Base-by-base conservation (phyloP, 2,797 vertebrate species). In the Mionectes olivaceus region DNA sequence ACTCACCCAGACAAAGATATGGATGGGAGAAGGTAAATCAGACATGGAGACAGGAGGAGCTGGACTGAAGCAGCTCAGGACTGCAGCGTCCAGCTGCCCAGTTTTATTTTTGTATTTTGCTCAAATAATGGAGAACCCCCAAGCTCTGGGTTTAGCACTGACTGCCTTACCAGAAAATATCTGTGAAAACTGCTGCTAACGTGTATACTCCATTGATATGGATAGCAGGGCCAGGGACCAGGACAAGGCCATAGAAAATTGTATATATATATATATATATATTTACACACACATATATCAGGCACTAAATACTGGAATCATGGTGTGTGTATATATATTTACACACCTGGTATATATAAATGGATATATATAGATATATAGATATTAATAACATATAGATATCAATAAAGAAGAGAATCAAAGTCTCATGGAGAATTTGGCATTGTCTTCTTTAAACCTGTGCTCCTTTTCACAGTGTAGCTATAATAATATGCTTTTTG, bases 121-220 rank as follows among this genome's bases (percentile, higher is more conserved):
- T 73, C n/a, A 90, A 69, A 76, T 37, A 7, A 55, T 16, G 33
- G 41, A 57, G 43, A 83, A 24, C 6, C 0, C 10, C 8, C n/a
- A n/a, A 28, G 71, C 43, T 81, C 43, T 5, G 49, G 43, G 10
- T 84, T 57, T 53, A 43, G 73, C 15, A 35, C 24, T 32, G 18
- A n/a, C 18, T 80, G 3, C 21, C 25, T 13, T 13, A 17, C 16
- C 37, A 87, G 50, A 10, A 79, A 53, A 18, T 14, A 25, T 11
- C 47, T 56, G 52, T 74, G 75, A 64, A 85, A 77, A 33, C 28
- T 70, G 18, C 23, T 67, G 35, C 60, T 27, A 37, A 61, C 9
- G 0, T 6, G 11, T 35, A 18, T 14, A 2, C 3, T 55, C n/a
- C 57, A 44, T 46, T 43, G 30, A 39, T 18, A 33, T 11, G 0